phyloP scores from a whole-genome alignment of 2,797 vertebrate genomes.

The Tarsius wallacei region DNA sequence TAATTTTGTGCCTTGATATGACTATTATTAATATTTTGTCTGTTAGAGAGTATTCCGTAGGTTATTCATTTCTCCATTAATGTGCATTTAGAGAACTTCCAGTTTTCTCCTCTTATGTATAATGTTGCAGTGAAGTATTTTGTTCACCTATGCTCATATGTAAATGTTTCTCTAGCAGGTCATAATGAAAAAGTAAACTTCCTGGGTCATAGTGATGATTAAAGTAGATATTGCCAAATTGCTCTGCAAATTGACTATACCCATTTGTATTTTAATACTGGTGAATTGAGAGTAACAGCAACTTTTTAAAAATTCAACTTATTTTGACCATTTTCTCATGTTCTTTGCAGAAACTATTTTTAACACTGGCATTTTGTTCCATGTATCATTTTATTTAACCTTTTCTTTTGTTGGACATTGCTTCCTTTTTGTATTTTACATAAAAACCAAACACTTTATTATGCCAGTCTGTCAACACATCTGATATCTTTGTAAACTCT shows the following conservation, averaged over 20 bases:
- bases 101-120: background rate
- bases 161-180: conserved; percentile 52
- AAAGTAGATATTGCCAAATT: background rate
- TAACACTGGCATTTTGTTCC: conserved; percentile 10
- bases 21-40: conserved; percentile 37
- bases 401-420: background rate
- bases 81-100: conserved; percentile 29
- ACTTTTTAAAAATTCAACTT: background rate
- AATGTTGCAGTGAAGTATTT: background rate
- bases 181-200: conserved; percentile 58
- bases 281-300: conserved; percentile 39
- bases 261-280: background rate
- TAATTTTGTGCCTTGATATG: background rate
- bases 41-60: background rate
- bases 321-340: background rate
- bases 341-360: conserved; percentile 43
- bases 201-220: background rate
- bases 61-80: conserved; percentile 57
- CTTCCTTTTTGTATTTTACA: background rate
- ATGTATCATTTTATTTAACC: conserved; percentile 27
- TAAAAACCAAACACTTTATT: conserved; percentile 50
- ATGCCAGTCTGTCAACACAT: background rate
- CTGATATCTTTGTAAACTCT: background rate
- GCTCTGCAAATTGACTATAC: background rate
- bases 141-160: background rate